Evolutionary conservation across 2,888 invertebrate species (phyloP).

Genomic region (Chrysolina haemoptera): DNA sequence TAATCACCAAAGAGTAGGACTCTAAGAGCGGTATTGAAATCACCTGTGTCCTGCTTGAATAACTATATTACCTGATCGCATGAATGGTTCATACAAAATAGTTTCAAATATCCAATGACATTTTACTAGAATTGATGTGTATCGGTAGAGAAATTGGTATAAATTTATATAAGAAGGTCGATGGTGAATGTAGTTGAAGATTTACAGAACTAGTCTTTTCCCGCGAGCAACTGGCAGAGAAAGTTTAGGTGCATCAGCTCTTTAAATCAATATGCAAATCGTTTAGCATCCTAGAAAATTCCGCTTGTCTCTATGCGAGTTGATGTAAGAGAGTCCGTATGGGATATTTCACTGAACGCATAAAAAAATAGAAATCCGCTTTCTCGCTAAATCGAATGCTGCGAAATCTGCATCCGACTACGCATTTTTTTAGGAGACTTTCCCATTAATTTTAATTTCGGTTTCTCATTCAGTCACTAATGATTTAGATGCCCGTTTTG

Average conservation of each 20-base stretch:
- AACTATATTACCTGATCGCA: background rate
- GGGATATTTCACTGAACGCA: conserved; percentile 3
- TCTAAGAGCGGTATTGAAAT: background rate
- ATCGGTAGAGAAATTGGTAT: conserved; percentile 12
- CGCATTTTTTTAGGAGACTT: conserved; percentile 9
- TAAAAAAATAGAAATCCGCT: background rate
- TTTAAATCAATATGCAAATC: conserved; percentile 32
- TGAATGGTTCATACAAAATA: background rate
- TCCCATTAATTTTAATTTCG: background rate
- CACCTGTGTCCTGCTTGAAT: background rate
- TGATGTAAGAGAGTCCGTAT: conserved; percentile 12
- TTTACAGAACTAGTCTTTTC: conserved; percentile 26
- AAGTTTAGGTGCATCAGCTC: conserved; percentile 31
- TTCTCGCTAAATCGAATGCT: conserved; percentile 9
- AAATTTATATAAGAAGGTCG: conserved; percentile 26
- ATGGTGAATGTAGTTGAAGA: conserved; percentile 23
- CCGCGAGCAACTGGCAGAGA: conserved; percentile 20
- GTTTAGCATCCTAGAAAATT: conserved; percentile 18
- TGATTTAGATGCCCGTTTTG: background rate
- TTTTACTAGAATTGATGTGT: background rate
- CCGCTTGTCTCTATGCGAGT: conserved; percentile 2
- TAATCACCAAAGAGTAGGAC: background rate
- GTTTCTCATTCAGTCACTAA: background rate
- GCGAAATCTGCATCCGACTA: conserved; percentile 4
- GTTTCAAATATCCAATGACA: background rate